These are phyloP conservation scores for Irena cyanogastra DNA, from an alignment of 2,113 vertebrate species.

Conservation along the genomic window DNA sequence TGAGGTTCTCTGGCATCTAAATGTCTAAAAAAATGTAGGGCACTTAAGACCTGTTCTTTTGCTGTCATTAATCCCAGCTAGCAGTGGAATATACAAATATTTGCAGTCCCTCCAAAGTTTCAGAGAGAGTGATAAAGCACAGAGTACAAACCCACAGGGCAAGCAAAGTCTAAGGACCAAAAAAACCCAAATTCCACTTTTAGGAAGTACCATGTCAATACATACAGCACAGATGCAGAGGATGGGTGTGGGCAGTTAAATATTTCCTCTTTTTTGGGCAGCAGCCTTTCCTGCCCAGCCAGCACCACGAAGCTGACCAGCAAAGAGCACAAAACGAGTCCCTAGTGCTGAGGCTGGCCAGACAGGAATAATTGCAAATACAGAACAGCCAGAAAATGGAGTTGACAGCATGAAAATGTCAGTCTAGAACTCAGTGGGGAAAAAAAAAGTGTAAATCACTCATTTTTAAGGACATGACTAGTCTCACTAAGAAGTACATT, in stretches of 20 bases:
- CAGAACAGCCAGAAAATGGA: background rate
- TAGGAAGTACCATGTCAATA: background rate
- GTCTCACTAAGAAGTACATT: background rate
- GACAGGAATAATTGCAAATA: background rate
- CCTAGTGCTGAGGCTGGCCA: background rate
- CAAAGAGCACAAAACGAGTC: fast-evolving
- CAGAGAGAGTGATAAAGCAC: background rate
- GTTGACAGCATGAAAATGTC: background rate
- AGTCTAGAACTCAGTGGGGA: background rate
- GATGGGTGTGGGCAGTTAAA: background rate
- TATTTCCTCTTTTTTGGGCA: background rate
- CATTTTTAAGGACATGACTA: background rate
- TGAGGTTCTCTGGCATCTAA: background rate
- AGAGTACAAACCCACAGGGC: background rate
- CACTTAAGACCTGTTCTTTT: background rate
- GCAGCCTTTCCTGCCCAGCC: background rate
- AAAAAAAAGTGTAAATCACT: background rate
- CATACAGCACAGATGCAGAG: background rate
- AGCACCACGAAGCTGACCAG: background rate
- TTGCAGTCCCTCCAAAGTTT: background rate
- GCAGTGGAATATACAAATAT: background rate
- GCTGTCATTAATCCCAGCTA: background rate
- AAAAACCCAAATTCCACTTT: background rate
- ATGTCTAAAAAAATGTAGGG: background rate
- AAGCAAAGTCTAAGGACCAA: background rate